A percentile compares a stretch with the other conserved stretches of the same genome.
These are phyloP conservation scores for silkworm (Bombyx mori) DNA, from an alignment of 1,140 invertebrate species.

Conservation along the genomic window ASM3026992v2 NC_085128.1:7052501-7053000, in stretches of 20 bases:
- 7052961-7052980: conserved; percentile 45
- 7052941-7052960: conserved; percentile 60
- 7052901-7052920: conserved; percentile 48
- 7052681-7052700: background rate
- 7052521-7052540: too few relatives aligned
- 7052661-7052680: too few relatives aligned
- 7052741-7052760: background rate
- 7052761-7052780: too few relatives aligned
- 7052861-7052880: conserved; percentile 60
- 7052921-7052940: conserved; percentile 56
- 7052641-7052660: too few relatives aligned
- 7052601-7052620: too few relatives aligned
- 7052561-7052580: too few relatives aligned
- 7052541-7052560: too few relatives aligned
- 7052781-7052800: background rate
- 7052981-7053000: conserved; percentile 34
- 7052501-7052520: too few relatives aligned
- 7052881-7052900: conserved; percentile 53
- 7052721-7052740: background rate
- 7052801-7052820: conserved; percentile 44
- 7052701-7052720: background rate
- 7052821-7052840: conserved; percentile 57
- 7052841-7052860: conserved; percentile 59
- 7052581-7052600: too few relatives aligned
- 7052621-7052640: too few relatives aligned